A percentile compares a stretch with the other conserved stretches of the same genome.
These are phyloP conservation scores for Sipha maydis DNA, from an alignment of 2,888 invertebrate species.

Conservation along the genomic window DNA sequence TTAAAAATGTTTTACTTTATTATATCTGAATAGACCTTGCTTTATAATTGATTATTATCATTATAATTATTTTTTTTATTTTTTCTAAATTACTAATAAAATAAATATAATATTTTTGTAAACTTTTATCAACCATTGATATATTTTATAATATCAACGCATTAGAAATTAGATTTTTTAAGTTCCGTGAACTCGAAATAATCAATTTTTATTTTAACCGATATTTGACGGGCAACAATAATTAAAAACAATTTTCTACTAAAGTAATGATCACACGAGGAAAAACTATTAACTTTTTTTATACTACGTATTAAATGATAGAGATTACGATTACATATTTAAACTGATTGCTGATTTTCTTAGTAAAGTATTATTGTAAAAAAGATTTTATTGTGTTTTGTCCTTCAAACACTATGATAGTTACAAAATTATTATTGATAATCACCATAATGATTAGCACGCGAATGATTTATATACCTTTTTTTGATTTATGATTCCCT, in stretches of 20 bases:
- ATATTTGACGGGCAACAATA: background rate
- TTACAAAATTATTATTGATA: background rate
- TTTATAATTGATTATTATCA: background rate
- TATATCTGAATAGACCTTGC: background rate
- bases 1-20: background rate
- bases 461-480: background rate
- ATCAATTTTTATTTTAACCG: background rate
- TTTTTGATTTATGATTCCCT: background rate
- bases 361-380: constrained; percentile 24
- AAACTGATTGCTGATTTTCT: background rate
- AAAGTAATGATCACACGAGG: background rate
- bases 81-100: background rate
- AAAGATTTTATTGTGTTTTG: constrained; percentile 3
- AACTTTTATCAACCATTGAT: background rate
- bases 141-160: background rate
- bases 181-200: background rate
- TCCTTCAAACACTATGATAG: background rate
- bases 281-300: background rate
- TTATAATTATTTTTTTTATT: background rate
- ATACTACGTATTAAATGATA: background rate
- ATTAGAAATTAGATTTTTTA: background rate
- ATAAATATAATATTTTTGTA: no score
- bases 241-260: background rate
- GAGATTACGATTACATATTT: background rate
- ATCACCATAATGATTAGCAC: background rate